These are phyloP conservation scores for Paraplagusia blochii DNA, from an alignment of 2,113 vertebrate species.

Conservation along the genomic window DNA sequence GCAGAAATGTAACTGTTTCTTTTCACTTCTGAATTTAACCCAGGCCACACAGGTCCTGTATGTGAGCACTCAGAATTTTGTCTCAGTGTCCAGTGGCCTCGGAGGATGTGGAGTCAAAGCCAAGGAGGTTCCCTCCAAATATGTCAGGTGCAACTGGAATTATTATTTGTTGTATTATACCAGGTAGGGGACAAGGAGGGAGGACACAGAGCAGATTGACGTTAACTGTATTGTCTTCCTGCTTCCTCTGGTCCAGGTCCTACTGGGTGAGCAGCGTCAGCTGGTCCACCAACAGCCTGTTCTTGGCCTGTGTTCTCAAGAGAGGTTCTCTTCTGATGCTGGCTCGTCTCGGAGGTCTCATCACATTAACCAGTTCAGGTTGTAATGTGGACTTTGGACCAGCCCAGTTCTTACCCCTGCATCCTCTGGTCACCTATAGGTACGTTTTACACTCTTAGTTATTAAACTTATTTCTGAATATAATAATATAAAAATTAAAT, in stretches of 20 bases:
- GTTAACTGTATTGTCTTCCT: neutral
- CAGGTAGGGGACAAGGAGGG: too few relatives aligned
- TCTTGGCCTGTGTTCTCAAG: conserved; percentile 91
- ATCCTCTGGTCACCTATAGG: conserved; percentile 91
- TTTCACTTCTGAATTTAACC: conserved; percentile 18
- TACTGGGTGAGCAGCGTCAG: conserved; percentile 91
- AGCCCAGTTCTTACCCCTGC: conserved; percentile 91
- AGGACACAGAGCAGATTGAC: too few relatives aligned
- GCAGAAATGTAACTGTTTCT: neutral
- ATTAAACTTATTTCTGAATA: neutral
- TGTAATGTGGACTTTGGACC: conserved; percentile 92
- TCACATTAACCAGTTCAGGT: conserved; percentile 84
- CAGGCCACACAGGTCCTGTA: conserved; percentile 91
- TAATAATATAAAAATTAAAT: too few relatives aligned
- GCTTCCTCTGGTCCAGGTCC: conserved; percentile 77
- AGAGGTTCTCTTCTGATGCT: conserved; percentile 88
- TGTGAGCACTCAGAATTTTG: conserved; percentile 85
- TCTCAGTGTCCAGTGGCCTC: conserved; percentile 80
- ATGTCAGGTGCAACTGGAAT: conserved; percentile 78
- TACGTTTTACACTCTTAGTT: conserved; percentile 47
- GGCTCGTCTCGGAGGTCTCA: conserved; percentile 83
- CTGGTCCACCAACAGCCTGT: conserved; percentile 87
- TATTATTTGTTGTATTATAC: too few relatives aligned
- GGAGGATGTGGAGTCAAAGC: conserved; percentile 89
- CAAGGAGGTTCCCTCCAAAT: conserved; percentile 75